Conservation (phyloP, 2,888 invertebrate genomes). For the Erynnis tages region DNA sequence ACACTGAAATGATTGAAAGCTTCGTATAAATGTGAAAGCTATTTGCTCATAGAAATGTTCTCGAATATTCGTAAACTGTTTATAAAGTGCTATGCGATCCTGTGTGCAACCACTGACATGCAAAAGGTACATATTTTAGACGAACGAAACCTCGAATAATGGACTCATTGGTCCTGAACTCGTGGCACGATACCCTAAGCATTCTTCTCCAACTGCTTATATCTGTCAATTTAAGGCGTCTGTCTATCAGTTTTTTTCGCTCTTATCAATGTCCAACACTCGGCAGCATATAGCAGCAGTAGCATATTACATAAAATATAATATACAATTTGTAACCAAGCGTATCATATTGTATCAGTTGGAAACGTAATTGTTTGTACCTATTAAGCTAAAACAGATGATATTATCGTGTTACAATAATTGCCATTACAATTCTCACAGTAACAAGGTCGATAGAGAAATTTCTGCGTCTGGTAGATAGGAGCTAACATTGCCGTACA, state of each 20-base stretch:
- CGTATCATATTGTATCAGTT: constrained; percentile 2
- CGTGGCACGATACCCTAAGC: no score
- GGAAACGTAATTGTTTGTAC: constrained; percentile 5
- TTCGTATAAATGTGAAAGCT: constrained; percentile 18
- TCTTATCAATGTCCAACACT: no score
- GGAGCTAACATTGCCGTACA: constrained; percentile 35
- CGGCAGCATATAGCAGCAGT: no score
- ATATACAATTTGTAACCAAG: background rate
- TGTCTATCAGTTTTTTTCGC: no score
- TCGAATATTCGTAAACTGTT: background rate
- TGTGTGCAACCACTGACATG: background rate
- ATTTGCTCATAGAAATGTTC: constrained; percentile 12
- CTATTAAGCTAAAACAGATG: constrained; percentile 1
- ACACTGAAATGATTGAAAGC: constrained; percentile 21
- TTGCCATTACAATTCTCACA: constrained; percentile 35
- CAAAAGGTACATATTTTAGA: background rate
- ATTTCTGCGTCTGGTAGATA: constrained; percentile 34
- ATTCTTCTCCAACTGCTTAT: no score
- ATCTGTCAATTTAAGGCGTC: no score
- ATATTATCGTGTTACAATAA: constrained; percentile 31
- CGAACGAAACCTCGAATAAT: no score
- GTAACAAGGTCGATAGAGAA: constrained; percentile 37
- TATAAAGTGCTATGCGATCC: constrained; percentile 5
- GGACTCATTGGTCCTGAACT: no score
- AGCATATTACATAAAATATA: no score